Percentiles rank a stretch among this genome's conserved stretches.
These are phyloP conservation scores for Halcyon leucocephala DNA, from an alignment of 2,797 vertebrate genomes.

Conservation along the genomic window DNA sequence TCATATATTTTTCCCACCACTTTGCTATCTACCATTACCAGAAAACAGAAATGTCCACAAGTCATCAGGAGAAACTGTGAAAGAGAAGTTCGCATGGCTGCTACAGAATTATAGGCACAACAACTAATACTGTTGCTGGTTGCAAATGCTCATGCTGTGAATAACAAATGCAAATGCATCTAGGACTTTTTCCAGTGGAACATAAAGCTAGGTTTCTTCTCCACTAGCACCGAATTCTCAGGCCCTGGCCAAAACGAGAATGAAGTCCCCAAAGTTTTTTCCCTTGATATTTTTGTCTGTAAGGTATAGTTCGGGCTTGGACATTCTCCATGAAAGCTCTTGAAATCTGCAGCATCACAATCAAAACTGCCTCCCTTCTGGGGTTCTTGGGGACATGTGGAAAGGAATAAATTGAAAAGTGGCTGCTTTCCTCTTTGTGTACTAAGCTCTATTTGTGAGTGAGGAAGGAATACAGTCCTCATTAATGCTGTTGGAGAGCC, in stretches of 20 bases:
- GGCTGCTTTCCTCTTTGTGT: neutral
- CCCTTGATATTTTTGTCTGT: neutral
- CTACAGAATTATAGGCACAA: neutral
- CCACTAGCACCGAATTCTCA: neutral
- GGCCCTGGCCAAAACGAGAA: neutral
- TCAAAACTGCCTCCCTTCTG: neutral
- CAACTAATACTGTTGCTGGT: neutral
- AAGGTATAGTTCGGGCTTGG: neutral
- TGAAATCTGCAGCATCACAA: neutral
- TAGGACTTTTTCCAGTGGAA: neutral
- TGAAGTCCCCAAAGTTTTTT: neutral
- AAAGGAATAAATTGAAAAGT: neutral
- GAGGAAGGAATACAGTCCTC: rapidly evolving
- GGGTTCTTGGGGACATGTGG: neutral
- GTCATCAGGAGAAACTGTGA: neutral
- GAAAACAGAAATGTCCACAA: neutral
- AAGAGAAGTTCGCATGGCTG: neutral
- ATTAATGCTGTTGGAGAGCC: neutral
- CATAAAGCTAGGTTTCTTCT: neutral
- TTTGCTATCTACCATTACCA: neutral
- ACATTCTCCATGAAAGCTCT: neutral
- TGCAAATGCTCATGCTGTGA: neutral
- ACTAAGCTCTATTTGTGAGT: neutral
- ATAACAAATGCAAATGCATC: neutral
- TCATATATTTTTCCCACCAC: neutral